These are phyloP conservation scores for Lamellibrachia columna DNA, from an alignment of 2,888 invertebrate species.

Conservation along the genomic window DNA sequence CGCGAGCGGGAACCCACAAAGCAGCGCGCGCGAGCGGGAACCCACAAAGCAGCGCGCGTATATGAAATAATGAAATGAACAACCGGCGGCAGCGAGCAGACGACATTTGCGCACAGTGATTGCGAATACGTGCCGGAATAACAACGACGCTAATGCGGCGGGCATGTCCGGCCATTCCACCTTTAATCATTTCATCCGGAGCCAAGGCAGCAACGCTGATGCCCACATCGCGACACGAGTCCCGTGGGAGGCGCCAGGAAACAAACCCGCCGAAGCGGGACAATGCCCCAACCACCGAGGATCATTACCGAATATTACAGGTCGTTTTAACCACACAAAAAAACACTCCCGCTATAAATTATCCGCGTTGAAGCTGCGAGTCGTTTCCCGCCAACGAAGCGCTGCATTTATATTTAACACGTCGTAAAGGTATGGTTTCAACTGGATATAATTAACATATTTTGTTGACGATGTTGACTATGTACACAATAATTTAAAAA, in stretches of 20 bases:
- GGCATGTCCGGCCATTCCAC: constrained; percentile 16
- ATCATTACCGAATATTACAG: background rate
- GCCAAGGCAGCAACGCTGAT: background rate
- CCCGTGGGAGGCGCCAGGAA: background rate
- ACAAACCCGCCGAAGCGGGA: background rate
- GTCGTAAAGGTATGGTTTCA: background rate
- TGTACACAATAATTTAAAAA: background rate
- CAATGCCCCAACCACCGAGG: background rate
- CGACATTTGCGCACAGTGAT: constrained; percentile 5
- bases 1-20: background rate
- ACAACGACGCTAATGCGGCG: background rate
- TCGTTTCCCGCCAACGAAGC: background rate
- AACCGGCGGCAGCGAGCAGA: background rate
- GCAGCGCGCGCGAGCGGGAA: background rate
- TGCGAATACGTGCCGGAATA: background rate
- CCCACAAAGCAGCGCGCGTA: background rate
- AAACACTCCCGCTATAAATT: background rate
- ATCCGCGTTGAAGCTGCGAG: background rate
- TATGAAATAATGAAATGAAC: background rate
- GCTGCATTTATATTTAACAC: background rate
- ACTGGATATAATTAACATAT: background rate
- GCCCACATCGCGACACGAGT: background rate
- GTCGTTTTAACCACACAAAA: background rate
- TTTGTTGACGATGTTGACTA: background rate
- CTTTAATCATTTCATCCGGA: background rate